Evolutionary conservation across 2,113 vertebrate species (phyloP), one percentile per base, ranked within the genome.

Genomic region (Amphilophus citrinellus): DNA sequence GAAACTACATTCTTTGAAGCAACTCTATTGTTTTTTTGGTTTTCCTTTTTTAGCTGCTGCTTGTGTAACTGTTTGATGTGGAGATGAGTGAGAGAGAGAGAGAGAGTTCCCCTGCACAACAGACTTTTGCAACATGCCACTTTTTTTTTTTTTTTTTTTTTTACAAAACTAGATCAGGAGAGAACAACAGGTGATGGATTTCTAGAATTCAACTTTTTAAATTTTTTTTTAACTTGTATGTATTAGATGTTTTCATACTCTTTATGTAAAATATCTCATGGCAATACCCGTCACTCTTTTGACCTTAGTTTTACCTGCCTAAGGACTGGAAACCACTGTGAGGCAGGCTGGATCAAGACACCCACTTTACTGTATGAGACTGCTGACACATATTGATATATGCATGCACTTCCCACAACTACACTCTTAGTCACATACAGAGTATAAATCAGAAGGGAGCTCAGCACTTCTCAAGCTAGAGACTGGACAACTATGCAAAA

Each of bases 331-430:
- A 59, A 82, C 65, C 79, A 79, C 37, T 79, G 24, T 10, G 82
- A 90, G 75, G 65, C 79, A 81, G 62, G 81, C 75, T 59, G 27
- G 42, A 88, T 90, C 76, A 76, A 86, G 84, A 78, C 86, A 88
- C 63, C 77, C 80, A 90, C 90, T 92, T 94, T 91, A 84, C 80
- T 81, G 87, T 83, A 84, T 68, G 79, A 82, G 84, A 59, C 73
- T n/a, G 66, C 88, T 92, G 89, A 92, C 89, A 89, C 79, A 77
- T 85, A 89, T 81, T 87, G 90, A 92, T 92, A 82, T 91, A 93
- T 92, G 88, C 82, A 81, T 77, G 82, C 89, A 87, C 91, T 92
- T 92, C 83, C 86, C 89, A 89, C 65, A 60, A 76, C 85, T 47
- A 73, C 85, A 82, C 82, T 84, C 76, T 87, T 60, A 78, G 85